Base-by-base conservation (phyloP, 2,888 invertebrate genomes). In the Periphyllus acericola region DNA sequence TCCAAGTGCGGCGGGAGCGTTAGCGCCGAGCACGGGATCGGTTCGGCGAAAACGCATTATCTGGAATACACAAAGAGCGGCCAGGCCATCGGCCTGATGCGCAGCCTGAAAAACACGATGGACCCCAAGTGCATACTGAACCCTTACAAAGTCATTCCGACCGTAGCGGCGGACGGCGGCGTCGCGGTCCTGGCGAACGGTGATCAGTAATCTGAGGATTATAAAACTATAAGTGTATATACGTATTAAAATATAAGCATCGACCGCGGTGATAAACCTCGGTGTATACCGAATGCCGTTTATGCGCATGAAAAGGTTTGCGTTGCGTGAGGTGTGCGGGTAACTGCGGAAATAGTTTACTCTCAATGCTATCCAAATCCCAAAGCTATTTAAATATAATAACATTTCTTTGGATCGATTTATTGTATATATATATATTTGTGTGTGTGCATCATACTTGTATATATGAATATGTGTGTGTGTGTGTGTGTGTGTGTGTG, bases 11-110 rank as follows among this genome's bases (percentile, higher is more conserved):
- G 93, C 14, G 99, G 99, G 1, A 98, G 98, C 90, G 93, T 96
- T 6, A 98, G 98, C 91, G 98, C 99, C 0, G 99, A 99, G 92
- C 99, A 99, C 92, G 99, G 99, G 0, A 94, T 99, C 72, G 99
- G 98, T 0, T 96, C 97, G 91, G 94, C 95, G 87, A 98, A 98
- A 91, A 94, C 94, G 1, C 93, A 96, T 90, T 97, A 94, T 92
- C 93, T 98, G 85, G 94, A 94, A 89, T 95, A 95, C 91, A 96
- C 96, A 86, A 97, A 97, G 92, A 93, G 94, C 68, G 90, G 92
- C n/a, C 93, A 94, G n/a, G 95, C 96, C 1, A 93, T 98, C 25
- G 91, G 93, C 6, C 92, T 97, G 79, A 98, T 99, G 97, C 93
- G 93, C 76, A 92, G 94, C 75, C 91, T 99, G 78, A 99, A 99